phyloP scores from a whole-genome alignment of 1,140 invertebrate genomes.

The Neodiprion fabricii region DNA sequence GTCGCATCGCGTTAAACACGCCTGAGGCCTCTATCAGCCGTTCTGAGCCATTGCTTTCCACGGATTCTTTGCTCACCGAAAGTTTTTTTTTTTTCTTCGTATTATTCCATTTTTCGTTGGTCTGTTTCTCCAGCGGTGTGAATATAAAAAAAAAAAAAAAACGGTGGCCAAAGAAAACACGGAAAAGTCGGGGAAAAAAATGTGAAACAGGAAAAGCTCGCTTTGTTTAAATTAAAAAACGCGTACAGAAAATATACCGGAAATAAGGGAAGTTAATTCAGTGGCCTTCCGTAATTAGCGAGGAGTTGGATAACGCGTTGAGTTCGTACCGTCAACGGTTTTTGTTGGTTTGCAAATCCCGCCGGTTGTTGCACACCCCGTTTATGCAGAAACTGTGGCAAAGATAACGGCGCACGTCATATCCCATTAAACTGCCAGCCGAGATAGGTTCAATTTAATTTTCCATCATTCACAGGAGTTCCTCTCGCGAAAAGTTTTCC shows the following conservation, averaged over 20 bases:
- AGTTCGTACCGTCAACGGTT: background rate
- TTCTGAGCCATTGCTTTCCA: no score
- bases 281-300: background rate
- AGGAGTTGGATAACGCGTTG: background rate
- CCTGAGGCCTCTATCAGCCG: background rate
- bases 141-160: background rate
- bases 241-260: no score
- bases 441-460: conserved; percentile 17
- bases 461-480: background rate
- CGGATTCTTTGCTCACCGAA: background rate
- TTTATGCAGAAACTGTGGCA: background rate
- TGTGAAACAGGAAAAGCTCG: background rate
- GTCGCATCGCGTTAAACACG: background rate
- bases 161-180: no score
- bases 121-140: background rate
- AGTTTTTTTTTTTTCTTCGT: background rate
- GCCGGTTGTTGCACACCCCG: background rate
- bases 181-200: background rate
- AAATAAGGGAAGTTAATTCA: no score
- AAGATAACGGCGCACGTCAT: background rate
- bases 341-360: background rate
- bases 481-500: background rate
- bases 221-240: no score
- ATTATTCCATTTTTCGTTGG: background rate
- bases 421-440: conserved; percentile 11